Base-by-base conservation (phyloP, 2,888 invertebrate species). In the Miltochrista miniata region DNA sequence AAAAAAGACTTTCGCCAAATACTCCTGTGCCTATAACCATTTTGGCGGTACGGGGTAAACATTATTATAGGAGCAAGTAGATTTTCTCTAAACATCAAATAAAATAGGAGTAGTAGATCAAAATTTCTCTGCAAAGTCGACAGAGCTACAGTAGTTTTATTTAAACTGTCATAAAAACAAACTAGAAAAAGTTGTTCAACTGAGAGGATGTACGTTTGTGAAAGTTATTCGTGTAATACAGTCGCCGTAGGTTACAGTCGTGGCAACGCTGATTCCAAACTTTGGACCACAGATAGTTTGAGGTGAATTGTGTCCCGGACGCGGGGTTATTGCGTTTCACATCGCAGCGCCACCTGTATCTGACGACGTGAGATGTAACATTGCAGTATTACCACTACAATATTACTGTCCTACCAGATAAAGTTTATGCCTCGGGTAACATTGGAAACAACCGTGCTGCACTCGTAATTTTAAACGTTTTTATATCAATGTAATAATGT, bases 291-390 rank as follows among this genome's bases (percentile, higher is more conserved):
- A 70, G 72, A 74, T 70, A 61, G 71, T 68, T 73, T 56, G 68
- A 62, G 68, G 64, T 70, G 70, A 75, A 77, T 77, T 65, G 64
- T 61, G 67, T 61, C 56, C 55, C 59, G 61, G 66, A 63, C 71
- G 60, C 49, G 56, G 54, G 72, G 78, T 79, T 83, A 83, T 83
- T 83, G 82, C 77, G 73, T 59, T 73, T 74, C 71, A 73, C 74
- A 72, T 76, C 74, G 74, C 70, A 70, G 77, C 85, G 5, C 18
- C 18, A 85, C 81, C 85, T 85, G 87, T 75, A 77, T 76, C 71
- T 78, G 83, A 86, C 87, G 77, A 68, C 64, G 63, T 65, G 71
- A 64, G 48, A 61, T 63, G 18, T 24, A 24, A 24, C 18, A 24
- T 24, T 24, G 18, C 18, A 24, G 18, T 24, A 59, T 36, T 66